phyloP scores from a whole-genome alignment of 2,113 vertebrate species.

The Lepus americanus region DNA sequence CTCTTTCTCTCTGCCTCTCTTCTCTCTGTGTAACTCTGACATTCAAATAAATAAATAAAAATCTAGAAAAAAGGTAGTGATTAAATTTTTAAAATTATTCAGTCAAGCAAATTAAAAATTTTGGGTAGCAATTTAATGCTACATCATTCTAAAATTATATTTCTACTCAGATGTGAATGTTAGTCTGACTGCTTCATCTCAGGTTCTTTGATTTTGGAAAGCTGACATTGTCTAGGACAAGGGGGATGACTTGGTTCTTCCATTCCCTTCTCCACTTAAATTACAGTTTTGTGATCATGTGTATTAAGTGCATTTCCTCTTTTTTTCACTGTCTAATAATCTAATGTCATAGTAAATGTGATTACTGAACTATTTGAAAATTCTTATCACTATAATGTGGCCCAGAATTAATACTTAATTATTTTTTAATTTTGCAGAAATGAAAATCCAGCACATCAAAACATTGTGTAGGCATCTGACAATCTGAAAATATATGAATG shows the following conservation, averaged over 20 bases:
- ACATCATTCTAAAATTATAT: conserved; percentile 42
- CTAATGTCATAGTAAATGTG: not conserved
- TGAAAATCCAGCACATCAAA: not conserved
- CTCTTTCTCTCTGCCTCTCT: too few species aligned
- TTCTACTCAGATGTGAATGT: not conserved
- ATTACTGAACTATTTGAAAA: not conserved
- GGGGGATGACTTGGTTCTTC: not conserved
- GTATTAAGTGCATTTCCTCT: not conserved
- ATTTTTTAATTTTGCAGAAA: conserved; percentile 14
- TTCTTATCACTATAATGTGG: not conserved
- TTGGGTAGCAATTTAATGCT: not conserved
- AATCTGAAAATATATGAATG: not conserved
- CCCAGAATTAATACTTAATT: not conserved
- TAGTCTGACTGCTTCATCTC: not conserved
- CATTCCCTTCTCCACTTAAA: not conserved
- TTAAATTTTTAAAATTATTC: not conserved
- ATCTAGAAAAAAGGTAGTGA: not conserved
- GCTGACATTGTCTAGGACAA: not conserved
- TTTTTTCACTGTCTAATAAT: conserved; percentile 29
- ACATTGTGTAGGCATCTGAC: not conserved
- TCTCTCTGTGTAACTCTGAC: too few species aligned
- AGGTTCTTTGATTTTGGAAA: not conserved
- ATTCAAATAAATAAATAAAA: too few species aligned
- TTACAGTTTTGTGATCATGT: not conserved
- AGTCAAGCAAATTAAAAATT: conserved; percentile 15